Conservation (phyloP, 1,140 invertebrate species). For the Steinernema feltiae region DNA sequence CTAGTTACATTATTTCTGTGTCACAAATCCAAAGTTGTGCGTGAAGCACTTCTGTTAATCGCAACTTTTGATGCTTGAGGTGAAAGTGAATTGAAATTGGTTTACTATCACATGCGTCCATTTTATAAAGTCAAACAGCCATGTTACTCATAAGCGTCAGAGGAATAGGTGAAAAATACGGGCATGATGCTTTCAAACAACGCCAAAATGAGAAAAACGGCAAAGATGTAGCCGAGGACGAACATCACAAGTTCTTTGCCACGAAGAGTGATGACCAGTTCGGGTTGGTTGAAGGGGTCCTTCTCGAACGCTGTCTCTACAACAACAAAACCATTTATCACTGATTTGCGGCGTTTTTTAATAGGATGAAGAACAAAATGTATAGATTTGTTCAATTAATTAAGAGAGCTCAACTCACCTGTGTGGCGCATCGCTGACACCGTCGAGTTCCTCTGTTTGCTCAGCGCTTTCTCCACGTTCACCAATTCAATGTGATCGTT, state of each 20-base stretch:
- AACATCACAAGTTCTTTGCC: background rate
- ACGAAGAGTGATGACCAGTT: background rate
- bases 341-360: no score
- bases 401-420: background rate
- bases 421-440: background rate
- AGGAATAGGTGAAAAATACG: background rate
- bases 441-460: background rate
- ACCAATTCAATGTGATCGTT: conserved; percentile 4
- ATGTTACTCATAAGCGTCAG: no score
- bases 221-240: conserved; percentile 10
- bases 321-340: background rate
- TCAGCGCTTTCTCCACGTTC: background rate
- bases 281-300: conserved; percentile 3
- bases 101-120: no score
- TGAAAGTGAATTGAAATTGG: background rate
- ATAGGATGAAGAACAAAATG: no score
- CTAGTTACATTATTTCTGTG: no score
- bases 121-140: no score
- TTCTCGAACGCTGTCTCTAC: background rate
- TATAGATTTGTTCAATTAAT: no score
- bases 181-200: background rate
- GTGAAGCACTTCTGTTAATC: no score
- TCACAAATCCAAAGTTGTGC: no score
- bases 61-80: no score
- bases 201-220: background rate